These are phyloP conservation scores for Trimorus sp. DNA, from an alignment of 2,888 invertebrate genomes.

Conservation along the genomic window DNA sequence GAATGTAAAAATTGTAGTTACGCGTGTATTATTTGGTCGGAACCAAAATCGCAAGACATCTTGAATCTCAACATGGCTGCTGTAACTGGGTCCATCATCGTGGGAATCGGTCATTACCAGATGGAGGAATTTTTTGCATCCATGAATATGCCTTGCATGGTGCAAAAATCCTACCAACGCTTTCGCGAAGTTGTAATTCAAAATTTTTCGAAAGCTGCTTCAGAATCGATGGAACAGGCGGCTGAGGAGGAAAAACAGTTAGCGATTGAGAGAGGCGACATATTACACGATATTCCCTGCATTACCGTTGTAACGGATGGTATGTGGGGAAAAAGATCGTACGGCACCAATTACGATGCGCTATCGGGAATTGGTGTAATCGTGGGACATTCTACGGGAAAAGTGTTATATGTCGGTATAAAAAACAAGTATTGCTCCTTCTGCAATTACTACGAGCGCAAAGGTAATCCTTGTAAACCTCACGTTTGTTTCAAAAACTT, in stretches of 20 bases:
- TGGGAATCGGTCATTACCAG: conserved; percentile 23
- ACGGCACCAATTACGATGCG: conserved; percentile 29
- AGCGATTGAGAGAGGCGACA: conserved; percentile 39
- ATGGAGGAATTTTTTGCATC: conserved; percentile 10
- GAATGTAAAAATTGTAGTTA: conserved; percentile 25
- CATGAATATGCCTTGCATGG: conserved; percentile 24
- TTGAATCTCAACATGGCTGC: conserved; percentile 17
- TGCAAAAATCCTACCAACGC: conserved; percentile 1
- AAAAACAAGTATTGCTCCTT: conserved; percentile 27
- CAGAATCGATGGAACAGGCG: conserved; percentile 40
- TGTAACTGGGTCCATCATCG: conserved; percentile 5
- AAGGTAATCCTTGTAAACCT: conserved; percentile 32
- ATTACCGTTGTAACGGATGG: conserved; percentile 59
- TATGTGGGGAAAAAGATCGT: conserved; percentile 49
- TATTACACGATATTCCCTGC: conserved; percentile 51
- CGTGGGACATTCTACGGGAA: conserved; percentile 23
- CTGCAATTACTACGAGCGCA: conserved; percentile 37
- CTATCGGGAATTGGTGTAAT: conserved; percentile 39
- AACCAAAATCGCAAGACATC: conserved; percentile 5
- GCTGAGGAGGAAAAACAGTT: conserved; percentile 48
- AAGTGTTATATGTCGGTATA: conserved; percentile 30
- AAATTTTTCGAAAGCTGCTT: conserved; percentile 16
- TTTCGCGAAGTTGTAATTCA: conserved; percentile 25
- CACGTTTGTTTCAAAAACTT: conserved; percentile 71
- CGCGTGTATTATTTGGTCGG: conserved; percentile 52